phyloP scores from a whole-genome alignment of 2,113 vertebrate genomes.

The Callorhinus ursinus region DNA sequence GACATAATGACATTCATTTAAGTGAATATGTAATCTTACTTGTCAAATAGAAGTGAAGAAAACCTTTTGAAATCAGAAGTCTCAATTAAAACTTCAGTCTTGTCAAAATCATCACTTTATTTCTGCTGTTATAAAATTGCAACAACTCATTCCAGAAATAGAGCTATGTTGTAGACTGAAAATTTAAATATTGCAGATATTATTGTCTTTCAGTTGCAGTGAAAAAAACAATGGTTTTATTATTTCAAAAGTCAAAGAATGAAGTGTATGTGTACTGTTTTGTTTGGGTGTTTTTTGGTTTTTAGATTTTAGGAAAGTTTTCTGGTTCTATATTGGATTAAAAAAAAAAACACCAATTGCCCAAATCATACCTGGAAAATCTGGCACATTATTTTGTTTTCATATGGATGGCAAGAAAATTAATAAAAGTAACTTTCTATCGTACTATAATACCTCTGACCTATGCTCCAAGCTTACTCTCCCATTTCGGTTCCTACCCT shows the following conservation, averaged over 20 bases:
- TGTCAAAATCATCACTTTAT: constrained; percentile 41
- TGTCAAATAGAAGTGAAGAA: constrained; percentile 16
- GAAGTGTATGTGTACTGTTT: neutral
- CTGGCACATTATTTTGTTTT: neutral
- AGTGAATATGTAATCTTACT: neutral
- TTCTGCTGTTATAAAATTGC: constrained; percentile 52
- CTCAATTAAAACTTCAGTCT: constrained; percentile 4
- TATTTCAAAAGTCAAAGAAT: constrained; percentile 4
- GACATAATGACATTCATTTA: neutral
- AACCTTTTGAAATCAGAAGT: constrained; percentile 42
- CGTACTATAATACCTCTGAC: neutral
- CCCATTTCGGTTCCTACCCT: neutral
- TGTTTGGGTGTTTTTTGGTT: neutral
- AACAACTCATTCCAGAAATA: constrained; percentile 21
- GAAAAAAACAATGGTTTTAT: neutral
- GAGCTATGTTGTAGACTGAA: neutral
- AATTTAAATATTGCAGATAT: constrained; percentile 30
- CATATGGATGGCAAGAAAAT: constrained; percentile 9
- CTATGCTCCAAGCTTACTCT: neutral
- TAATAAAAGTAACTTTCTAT: constrained; percentile 22
- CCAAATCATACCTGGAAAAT: neutral
- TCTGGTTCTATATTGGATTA: neutral
- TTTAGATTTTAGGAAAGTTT: constrained; percentile 15
- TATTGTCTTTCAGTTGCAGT: neutral
- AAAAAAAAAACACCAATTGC: neutral